These are phyloP conservation scores for Saturnia japonica DNA, from an alignment of 2,888 invertebrate genomes.

Conservation along the genomic window DNA sequence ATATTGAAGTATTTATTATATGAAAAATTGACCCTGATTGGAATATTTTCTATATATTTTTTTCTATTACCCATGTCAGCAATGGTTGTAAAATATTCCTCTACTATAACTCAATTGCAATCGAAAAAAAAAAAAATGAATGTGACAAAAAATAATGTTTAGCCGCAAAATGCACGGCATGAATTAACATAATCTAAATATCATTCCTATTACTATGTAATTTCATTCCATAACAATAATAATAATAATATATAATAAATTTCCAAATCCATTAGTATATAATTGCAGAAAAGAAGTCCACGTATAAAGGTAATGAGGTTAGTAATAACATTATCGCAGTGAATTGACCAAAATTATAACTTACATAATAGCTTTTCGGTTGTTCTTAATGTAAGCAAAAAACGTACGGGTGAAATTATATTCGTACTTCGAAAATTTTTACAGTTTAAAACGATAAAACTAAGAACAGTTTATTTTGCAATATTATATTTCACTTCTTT, in stretches of 20 bases:
- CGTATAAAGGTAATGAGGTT: constrained; percentile 12
- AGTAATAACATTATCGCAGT: constrained; percentile 32
- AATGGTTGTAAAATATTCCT: background rate
- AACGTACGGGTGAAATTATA: background rate
- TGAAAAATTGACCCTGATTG: background rate
- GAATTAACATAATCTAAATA: constrained; percentile 56
- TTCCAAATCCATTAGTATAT: constrained; percentile 10
- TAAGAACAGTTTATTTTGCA: background rate
- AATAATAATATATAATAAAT: constrained; percentile 18
- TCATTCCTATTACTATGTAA: constrained; percentile 31
- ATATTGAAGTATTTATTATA: background rate
- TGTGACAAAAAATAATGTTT: no score
- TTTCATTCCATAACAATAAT: constrained; percentile 17
- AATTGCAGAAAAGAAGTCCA: constrained; percentile 13
- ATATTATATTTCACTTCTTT: background rate
- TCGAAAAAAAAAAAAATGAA: constrained; percentile 53
- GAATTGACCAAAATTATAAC: constrained; percentile 38
- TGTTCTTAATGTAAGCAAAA: constrained; percentile 5
- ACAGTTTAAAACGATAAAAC: background rate
- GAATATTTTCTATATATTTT: background rate
- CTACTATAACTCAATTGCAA: constrained; percentile 16
- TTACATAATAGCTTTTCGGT: constrained; percentile 25
- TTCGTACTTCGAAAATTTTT: background rate
- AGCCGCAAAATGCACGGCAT: constrained; percentile 47
- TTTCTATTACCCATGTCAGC: background rate